Evolutionary conservation across 1,140 invertebrate species (phyloP).

Genomic region (Drosophila varians): DNA sequence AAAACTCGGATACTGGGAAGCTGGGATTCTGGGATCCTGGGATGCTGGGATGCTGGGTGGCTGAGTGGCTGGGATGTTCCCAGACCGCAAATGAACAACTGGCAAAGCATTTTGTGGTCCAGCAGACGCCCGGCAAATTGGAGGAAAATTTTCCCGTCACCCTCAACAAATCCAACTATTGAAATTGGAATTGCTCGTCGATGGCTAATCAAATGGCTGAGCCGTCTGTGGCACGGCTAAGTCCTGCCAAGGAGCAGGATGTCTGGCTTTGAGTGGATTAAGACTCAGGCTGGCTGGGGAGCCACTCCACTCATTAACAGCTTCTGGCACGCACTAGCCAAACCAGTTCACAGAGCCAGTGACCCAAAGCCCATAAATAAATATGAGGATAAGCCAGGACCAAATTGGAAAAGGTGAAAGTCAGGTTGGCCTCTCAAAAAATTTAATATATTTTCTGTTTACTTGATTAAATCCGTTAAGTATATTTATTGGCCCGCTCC

Average conservation of each 20-base stretch:
- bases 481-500: not conserved
- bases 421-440: not conserved
- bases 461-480: not conserved
- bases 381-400: not conserved
- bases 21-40: not conserved
- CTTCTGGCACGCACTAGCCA: constrained; percentile 46
- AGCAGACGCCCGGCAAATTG: constrained; percentile 58
- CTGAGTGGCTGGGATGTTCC: constrained; percentile 1
- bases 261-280: constrained; percentile 32
- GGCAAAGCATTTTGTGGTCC: constrained; percentile 63
- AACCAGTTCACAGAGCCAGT: not conserved
- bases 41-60: no score
- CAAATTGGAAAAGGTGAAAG: not conserved
- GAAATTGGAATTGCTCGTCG: constrained; percentile 57
- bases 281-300: constrained; percentile 24
- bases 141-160: constrained; percentile 5
- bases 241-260: not conserved
- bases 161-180: constrained; percentile 31
- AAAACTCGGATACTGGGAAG: constrained; percentile 14
- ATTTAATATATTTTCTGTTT: not conserved
- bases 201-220: constrained; percentile 57
- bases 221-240: not conserved
- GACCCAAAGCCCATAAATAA: not conserved
- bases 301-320: constrained; percentile 68
- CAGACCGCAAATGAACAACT: constrained; percentile 59